phyloP scores from a whole-genome alignment of 2,888 invertebrate species.

The Protodeltote pygarga region DNA sequence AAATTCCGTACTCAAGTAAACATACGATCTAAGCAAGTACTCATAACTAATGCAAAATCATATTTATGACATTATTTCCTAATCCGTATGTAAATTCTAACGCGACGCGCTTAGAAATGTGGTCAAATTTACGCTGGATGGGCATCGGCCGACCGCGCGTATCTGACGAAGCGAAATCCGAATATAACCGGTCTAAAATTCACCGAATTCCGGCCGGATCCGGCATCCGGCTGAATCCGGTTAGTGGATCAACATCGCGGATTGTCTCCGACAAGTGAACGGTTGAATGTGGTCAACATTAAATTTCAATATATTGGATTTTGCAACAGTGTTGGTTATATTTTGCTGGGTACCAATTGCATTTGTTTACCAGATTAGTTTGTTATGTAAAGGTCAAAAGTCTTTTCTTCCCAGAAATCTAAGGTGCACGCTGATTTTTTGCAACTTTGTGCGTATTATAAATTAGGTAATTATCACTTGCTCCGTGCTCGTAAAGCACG shows the following conservation, averaged over 20 bases:
- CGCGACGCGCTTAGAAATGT: slow-evolving; percentile 50
- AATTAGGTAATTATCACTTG: too few relatives aligned
- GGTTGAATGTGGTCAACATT: slow-evolving; percentile 42
- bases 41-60: slow-evolving; percentile 27
- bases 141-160: slow-evolving; percentile 53
- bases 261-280: slow-evolving; percentile 43
- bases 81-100: slow-evolving; percentile 48
- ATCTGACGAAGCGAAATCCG: slow-evolving; percentile 68
- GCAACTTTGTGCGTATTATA: too few relatives aligned
- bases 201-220: slow-evolving; percentile 55
- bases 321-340: slow-evolving; percentile 26
- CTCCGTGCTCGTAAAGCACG: too few relatives aligned
- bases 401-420: too few relatives aligned
- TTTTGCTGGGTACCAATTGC: slow-evolving; percentile 24
- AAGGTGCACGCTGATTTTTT: too few relatives aligned
- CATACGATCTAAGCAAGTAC: not conserved
- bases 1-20: not conserved
- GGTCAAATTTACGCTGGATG: slow-evolving; percentile 55
- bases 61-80: slow-evolving; percentile 29
- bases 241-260: slow-evolving; percentile 56
- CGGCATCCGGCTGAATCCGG: slow-evolving; percentile 57
- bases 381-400: too few relatives aligned
- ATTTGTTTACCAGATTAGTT: too few relatives aligned
- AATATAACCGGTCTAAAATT: slow-evolving; percentile 59
- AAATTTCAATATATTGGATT: slow-evolving; percentile 41